Evolutionary conservation across 2,888 invertebrate species (phyloP), one percentile per base, ranked within the genome.

Genomic region (Drosophila putrida): DNA sequence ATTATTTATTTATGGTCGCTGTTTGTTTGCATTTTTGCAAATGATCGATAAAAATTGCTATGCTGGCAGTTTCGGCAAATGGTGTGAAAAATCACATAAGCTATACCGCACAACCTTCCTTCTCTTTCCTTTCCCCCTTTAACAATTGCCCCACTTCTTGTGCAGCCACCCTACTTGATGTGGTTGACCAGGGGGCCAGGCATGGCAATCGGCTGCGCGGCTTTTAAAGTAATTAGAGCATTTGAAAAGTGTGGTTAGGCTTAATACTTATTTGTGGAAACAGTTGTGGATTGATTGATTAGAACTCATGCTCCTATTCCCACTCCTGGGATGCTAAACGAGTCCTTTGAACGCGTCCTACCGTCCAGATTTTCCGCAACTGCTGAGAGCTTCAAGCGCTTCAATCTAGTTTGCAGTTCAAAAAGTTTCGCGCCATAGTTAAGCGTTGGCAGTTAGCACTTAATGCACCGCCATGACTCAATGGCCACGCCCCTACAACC

Each of bases 191-290:
- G 38, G 25, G 20, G 15, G 13, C 13, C 25, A 15, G 35, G 50
- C 43, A 9, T 11, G 27, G 54, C 35, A 57, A 58, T 64, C 46
- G 64, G 75, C 38, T 47, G 71, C 43, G 75, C 87, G 84, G 84
- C 79, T 81, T 81, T 75, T 87, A 77, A 85, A 84, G 88, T 84
- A 85, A 84, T 88, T 88, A 88, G 73, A 69, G 68, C 61, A 71
- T 76, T 84, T 82, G 68, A 47, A 70, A 66, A 68, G 55, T 74
- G 78, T 58, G 76, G 78, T 71, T 64, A 46, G 70, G 70, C 71
- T 61, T 68, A 73, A 80, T 80, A 54, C 77, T 73, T 79, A 71
- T 75, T 77, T 80, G 80, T 65, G 65, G 70, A 60, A 65, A 80
- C 71, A 67, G 62, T 65, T 69, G 59, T 53, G 80, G 44, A 55